These are phyloP conservation scores for Butastur rufipennis DNA, from an alignment of 2,113 vertebrate species.

Conservation along the genomic window DNA sequence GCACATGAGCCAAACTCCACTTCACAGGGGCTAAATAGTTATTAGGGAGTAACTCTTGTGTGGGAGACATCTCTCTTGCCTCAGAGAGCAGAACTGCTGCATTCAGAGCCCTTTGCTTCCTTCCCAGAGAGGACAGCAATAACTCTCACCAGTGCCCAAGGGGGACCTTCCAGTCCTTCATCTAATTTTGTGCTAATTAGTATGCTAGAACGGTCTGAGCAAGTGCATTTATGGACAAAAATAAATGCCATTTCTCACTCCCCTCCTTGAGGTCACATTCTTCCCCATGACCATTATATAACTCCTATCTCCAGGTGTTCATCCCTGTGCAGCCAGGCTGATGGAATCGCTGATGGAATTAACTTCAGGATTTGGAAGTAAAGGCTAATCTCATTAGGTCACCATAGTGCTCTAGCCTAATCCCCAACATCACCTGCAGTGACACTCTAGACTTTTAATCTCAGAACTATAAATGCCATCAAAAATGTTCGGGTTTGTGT, in stretches of 20 bases:
- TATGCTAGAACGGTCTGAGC: neutral
- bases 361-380: slow-evolving; percentile 2
- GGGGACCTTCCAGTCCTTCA: neutral
- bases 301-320: neutral
- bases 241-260: neutral
- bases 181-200: neutral
- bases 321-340: neutral
- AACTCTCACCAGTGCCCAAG: neutral
- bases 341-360: slow-evolving; percentile 42
- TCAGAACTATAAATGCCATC: slow-evolving; percentile 12
- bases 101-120: too few species aligned
- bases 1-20: neutral
- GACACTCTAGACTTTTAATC: neutral
- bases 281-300: neutral
- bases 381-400: slow-evolving; percentile 38
- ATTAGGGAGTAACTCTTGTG: neutral
- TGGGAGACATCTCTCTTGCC: neutral
- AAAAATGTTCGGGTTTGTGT: neutral
- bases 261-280: neutral
- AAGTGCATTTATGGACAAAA: neutral
- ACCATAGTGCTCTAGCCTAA: neutral
- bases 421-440: neutral
- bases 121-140: too few species aligned
- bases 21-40: neutral
- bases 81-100: neutral